Percentiles rank a stretch among this genome's conserved stretches.
Conservation (phyloP, 2,113 vertebrate genomes). For the Calyptomena viridis region DNA sequence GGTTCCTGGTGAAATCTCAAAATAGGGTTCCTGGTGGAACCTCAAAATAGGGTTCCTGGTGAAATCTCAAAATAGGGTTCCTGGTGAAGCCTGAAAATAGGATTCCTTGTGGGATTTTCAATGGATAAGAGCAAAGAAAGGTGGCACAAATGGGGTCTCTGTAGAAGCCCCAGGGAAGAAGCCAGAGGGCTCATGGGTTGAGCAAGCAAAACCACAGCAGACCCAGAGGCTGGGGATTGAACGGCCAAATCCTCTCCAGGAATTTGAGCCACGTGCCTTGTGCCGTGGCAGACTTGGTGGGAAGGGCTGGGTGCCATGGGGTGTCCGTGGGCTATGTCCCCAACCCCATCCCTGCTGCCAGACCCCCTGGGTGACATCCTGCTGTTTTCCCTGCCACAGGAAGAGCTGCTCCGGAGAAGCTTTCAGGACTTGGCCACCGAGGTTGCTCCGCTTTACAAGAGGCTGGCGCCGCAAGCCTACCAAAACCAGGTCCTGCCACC, state of each 20-base stretch:
- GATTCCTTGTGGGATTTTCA: neutral
- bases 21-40: too few relatives aligned
- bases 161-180: neutral
- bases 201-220: neutral
- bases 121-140: neutral
- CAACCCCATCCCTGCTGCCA: fast-evolving
- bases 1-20: too few relatives aligned
- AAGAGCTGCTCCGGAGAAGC: constrained; percentile 90
- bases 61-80: too few relatives aligned
- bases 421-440: constrained; percentile 93
- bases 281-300: fast-evolving
- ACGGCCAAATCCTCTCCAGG: fast-evolving
- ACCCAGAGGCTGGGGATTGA: neutral
- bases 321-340: fast-evolving
- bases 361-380: neutral
- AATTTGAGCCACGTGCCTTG: neutral
- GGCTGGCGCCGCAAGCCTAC: constrained; percentile 91
- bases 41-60: too few relatives aligned
- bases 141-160: fast-evolving
- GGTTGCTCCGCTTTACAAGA: constrained; percentile 91
- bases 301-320: fast-evolving
- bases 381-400: constrained; percentile 66
- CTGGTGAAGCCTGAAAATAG: too few relatives aligned
- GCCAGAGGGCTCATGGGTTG: neutral
- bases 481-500: constrained; percentile 87